phyloP scores from a whole-genome alignment of 2,113 vertebrate species.

The Aviceda subcristata region DNA sequence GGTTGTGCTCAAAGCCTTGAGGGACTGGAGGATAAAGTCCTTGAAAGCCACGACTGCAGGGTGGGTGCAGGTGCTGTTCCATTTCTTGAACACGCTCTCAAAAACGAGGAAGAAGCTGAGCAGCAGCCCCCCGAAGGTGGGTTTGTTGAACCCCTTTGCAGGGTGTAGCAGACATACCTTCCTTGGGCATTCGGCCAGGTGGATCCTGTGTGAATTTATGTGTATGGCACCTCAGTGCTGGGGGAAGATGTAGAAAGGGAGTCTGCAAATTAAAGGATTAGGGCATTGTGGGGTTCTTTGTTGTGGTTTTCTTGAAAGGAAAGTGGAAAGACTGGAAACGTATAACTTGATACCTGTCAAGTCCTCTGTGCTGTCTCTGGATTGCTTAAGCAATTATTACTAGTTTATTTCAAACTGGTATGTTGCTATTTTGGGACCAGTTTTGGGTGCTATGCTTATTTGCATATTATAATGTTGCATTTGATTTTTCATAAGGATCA shows the following conservation, averaged over 20 bases:
- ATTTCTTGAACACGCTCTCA: rapidly evolving
- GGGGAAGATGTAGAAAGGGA: neutral
- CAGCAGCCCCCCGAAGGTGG: neutral
- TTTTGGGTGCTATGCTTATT: neutral
- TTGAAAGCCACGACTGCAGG: rapidly evolving
- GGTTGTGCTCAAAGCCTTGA: rapidly evolving
- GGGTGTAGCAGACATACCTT: too few species aligned
- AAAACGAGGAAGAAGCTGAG: neutral
- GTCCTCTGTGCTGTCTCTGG: neutral
- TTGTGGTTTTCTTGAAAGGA: neutral
- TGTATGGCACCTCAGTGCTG: too few species aligned
- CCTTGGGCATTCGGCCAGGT: rapidly evolving
- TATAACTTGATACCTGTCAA: rapidly evolving
- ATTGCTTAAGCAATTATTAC: neutral
- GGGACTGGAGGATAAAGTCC: too few species aligned
- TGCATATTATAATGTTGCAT: neutral
- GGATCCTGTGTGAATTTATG: neutral
- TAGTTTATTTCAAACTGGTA: rapidly evolving
- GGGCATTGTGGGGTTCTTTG: neutral
- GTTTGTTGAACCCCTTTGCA: neutral
- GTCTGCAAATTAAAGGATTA: neutral
- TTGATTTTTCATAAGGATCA: neutral
- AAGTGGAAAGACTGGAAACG: neutral
- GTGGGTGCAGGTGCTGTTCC: rapidly evolving
- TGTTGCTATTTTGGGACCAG: neutral